phyloP scores from a whole-genome alignment of 1,140 invertebrate species.

The Trachymyrmex cornetzi region DNA sequence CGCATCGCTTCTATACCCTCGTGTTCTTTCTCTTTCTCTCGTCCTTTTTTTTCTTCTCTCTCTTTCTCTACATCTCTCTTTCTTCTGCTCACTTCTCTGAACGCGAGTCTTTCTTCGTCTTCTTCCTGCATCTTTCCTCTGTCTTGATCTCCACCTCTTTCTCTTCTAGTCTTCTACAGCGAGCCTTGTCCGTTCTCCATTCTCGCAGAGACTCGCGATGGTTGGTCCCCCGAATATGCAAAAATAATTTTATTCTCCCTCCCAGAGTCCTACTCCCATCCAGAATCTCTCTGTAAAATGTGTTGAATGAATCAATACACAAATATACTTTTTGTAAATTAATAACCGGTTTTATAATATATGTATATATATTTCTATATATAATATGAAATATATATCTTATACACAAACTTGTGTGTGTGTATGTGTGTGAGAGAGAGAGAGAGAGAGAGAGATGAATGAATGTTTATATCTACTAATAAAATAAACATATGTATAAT shows the following conservation, averaged over 20 bases:
- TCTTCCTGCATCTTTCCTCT: constrained; percentile 41
- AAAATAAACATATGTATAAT: neutral
- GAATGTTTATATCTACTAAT: neutral
- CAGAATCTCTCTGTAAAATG: neutral
- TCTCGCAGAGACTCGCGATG: constrained; percentile 28
- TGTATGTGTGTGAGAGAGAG: neutral
- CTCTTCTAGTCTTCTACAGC: neutral
- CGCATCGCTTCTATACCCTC: constrained; percentile 63
- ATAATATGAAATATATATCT: neutral
- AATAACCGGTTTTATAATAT: neutral
- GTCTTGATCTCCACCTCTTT: constrained; percentile 44
- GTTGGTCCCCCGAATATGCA: neutral
- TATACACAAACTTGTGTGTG: neutral
- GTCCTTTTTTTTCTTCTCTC: constrained; percentile 37
- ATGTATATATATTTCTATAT: too few relatives aligned
- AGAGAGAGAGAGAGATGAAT: too few relatives aligned
- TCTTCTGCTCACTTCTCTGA: constrained; percentile 25
- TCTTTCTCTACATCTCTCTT: constrained; percentile 52
- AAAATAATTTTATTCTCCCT: constrained; percentile 33
- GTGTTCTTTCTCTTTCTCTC: constrained; percentile 50
- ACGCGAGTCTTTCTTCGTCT: constrained; percentile 43
- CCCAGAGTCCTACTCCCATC: neutral
- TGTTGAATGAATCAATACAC: neutral
- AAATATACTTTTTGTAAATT: neutral
- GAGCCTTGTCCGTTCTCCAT: constrained; percentile 34